These are phyloP conservation scores for Drosophila nigritarsus DNA, from an alignment of 2,888 invertebrate genomes.

Conservation along the genomic window DNA sequence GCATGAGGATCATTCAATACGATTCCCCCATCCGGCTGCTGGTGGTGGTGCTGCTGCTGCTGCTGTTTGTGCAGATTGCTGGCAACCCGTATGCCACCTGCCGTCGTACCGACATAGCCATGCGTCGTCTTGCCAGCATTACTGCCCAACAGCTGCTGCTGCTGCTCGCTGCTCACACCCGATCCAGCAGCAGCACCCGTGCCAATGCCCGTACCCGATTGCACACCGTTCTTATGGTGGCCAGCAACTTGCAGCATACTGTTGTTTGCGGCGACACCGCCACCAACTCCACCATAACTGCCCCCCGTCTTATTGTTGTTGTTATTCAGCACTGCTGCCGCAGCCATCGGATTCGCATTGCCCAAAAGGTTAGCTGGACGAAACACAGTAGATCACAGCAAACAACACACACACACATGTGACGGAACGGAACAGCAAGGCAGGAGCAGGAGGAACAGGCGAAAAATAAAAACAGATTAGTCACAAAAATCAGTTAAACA, in stretches of 20 bases:
- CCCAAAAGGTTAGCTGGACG: conserved; percentile 55
- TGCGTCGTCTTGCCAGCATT: conserved; percentile 29
- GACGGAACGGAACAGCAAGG: neutral
- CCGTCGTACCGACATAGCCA: conserved; percentile 59
- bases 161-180: conserved; percentile 27
- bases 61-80: conserved; percentile 82
- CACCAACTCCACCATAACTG: conserved; percentile 35
- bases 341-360: conserved; percentile 55
- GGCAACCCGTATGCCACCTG: conserved; percentile 83
- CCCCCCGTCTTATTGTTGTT: conserved; percentile 74
- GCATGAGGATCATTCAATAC: conserved; percentile 62
- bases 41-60: conserved; percentile 57
- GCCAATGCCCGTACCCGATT: conserved; percentile 34
- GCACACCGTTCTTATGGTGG: conserved; percentile 47
- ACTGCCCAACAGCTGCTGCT: conserved; percentile 21
- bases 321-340: conserved; percentile 76
- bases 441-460: neutral
- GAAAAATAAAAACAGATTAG: neutral
- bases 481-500: neutral
- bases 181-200: conserved; percentile 41
- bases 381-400: neutral
- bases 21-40: conserved; percentile 63
- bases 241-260: conserved; percentile 34
- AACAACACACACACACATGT: conserved; percentile 3
- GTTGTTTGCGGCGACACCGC: conserved; percentile 33